These are phyloP conservation scores for Eupeodes latifasciatus DNA, from an alignment of 2,888 invertebrate species.

Conservation along the genomic window DNA sequence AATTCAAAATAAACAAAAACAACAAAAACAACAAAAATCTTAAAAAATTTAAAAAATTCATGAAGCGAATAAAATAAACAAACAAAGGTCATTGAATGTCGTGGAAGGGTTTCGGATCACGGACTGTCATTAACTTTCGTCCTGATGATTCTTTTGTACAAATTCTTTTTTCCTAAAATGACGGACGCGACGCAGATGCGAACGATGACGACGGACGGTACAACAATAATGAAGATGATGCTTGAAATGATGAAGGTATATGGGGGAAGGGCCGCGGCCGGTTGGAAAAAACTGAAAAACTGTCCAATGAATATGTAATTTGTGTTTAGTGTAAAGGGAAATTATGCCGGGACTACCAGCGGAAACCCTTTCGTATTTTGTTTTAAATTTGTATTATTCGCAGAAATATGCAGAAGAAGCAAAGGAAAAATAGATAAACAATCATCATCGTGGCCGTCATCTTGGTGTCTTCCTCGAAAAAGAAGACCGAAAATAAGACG, in stretches of 20 bases:
- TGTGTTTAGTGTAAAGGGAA: conserved; percentile 49
- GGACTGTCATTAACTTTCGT: conserved; percentile 23
- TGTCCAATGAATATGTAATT: conserved; percentile 60
- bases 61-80: conserved; percentile 60
- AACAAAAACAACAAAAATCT: background rate
- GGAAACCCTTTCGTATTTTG: conserved; percentile 3
- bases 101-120: background rate
- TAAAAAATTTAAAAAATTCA: conserved; percentile 42
- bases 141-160: conserved; percentile 52
- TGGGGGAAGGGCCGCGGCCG: background rate
- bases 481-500: background rate
- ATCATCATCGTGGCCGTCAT: background rate
- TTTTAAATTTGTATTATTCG: background rate
- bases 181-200: conserved; percentile 12
- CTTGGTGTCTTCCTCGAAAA: background rate
- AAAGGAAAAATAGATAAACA: conserved; percentile 1
- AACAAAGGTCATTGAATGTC: conserved; percentile 48
- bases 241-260: background rate
- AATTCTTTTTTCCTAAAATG: conserved; percentile 47
- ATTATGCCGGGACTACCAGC: background rate
- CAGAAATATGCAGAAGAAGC: conserved; percentile 3
- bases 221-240: background rate
- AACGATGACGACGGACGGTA: background rate
- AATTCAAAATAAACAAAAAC: background rate
- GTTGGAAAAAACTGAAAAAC: conserved; percentile 5